Conservation (phyloP, 37 sponge, comb jelly and placozoan species). For the Lycopodina hypogea region DNA sequence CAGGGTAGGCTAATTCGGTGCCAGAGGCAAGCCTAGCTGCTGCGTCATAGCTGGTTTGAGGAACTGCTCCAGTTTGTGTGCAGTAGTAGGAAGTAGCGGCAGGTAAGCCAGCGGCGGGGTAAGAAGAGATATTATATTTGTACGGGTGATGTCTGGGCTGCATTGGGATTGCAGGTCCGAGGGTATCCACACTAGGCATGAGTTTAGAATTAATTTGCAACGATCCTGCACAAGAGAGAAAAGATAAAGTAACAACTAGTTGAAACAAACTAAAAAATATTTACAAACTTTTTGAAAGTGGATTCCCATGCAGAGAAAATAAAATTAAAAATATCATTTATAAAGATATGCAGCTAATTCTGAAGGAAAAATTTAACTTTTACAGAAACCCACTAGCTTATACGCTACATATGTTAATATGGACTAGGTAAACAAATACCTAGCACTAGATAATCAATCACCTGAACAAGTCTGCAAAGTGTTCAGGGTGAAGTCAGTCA, state of each 20-base stretch:
- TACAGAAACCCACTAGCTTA: not conserved
- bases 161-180: conserved; percentile 34
- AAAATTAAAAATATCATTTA: not conserved
- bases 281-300: too few species aligned
- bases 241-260: not conserved
- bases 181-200: conserved; percentile 23
- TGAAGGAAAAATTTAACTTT: not conserved
- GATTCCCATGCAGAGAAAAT: too few species aligned
- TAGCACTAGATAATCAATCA: not conserved
- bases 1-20: not conserved
- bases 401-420: conserved; percentile 9
- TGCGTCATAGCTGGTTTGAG: conserved; percentile 14
- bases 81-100: conserved; percentile 3
- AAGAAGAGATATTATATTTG: not conserved
- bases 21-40: conserved; percentile 2
- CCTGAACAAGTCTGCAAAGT: not conserved
- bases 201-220: not conserved
- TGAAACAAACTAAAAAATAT: not conserved
- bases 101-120: conserved; percentile 3
- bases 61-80: not conserved
- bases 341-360: not conserved
- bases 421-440: conserved; percentile 2
- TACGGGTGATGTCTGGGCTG: conserved; percentile 41
- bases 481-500: not conserved
- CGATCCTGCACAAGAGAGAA: conserved; percentile 4